Evolutionary conservation across 2,113 vertebrate genomes (phyloP).

Genomic region (Deroptyus accipitrinus): DNA sequence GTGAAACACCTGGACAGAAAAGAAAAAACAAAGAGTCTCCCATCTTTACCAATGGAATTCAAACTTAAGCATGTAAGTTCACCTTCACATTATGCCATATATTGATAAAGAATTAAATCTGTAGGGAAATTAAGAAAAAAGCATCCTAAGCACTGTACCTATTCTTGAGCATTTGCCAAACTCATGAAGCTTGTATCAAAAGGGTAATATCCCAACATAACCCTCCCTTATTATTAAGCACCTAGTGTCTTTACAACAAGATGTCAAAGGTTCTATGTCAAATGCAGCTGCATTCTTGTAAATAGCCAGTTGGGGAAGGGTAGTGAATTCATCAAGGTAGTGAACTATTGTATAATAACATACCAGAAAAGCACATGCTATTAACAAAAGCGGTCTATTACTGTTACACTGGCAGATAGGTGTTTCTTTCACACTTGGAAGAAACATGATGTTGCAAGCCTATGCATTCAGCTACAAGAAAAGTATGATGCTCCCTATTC

Average conservation of each 20-base stretch:
- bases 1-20: background rate
- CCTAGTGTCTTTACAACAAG: background rate
- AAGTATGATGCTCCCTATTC: background rate
- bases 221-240: background rate
- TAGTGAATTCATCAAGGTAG: accelerated
- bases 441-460: background rate
- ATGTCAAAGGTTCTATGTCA: background rate
- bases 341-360: background rate
- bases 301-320: accelerated
- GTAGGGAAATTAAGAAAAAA: background rate
- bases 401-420: background rate
- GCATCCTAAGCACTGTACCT: background rate
- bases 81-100: background rate
- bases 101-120: background rate
- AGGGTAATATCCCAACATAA: background rate
- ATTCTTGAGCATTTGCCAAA: background rate
- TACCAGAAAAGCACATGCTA: background rate
- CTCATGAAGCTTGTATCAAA: background rate
- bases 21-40: background rate
- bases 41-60: background rate
- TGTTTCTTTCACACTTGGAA: background rate
- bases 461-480: background rate
- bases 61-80: background rate
- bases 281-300: background rate
- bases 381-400: background rate